Evolutionary conservation across 2,113 vertebrate species (phyloP), one percentile per base, ranked within the genome.

Genomic region (Phasianus colchicus): DNA sequence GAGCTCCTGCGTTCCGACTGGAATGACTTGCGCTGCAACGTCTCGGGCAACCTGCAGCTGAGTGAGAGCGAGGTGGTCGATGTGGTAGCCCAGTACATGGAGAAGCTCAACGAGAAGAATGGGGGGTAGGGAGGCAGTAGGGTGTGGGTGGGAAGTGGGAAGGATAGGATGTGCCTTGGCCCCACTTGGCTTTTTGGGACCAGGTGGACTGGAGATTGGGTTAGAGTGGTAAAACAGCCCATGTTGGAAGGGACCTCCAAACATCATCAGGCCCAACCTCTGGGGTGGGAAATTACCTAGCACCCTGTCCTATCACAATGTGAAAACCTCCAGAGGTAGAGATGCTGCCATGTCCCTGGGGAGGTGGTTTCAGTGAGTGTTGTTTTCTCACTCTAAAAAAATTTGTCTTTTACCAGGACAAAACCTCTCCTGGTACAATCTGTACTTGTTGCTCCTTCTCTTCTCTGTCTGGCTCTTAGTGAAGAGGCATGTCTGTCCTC

Each of bases 11-110:
- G 99, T 84, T 99, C 99, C 0, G 99, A 99, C 97, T 99, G 99
- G 99, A 99, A 99, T 3, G 99, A 99, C 96, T 98, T 99, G 75
- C 99, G 99, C 92, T 99, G 99, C 97, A 99, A 99, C 0, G 99
- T 99, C 67, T 99, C 99, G 0, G 99, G 99, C 11, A 99, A 99
- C 97, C 98, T 99, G 70, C 99, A 99, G 98, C 99, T 99, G 95
- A 96, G 97, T 0, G 99, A 99, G 97, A 97, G 98, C 0, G 99
- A 99, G 97, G 99, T 99, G 4, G 99, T 99, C 73, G 99, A 99
- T 0, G 98, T 99, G 87, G 98, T 99, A 91, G 99, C 99, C 0
- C 99, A 99, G 97, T 99, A 99, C 97, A 99, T 99, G 99, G 99
- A 99, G 97, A 98, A 98, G 78, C 99, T 99, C 48, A 99, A 99